Evolutionary conservation across 2,113 vertebrate genomes (phyloP).

Genomic region (Pachycephala philippinensis): DNA sequence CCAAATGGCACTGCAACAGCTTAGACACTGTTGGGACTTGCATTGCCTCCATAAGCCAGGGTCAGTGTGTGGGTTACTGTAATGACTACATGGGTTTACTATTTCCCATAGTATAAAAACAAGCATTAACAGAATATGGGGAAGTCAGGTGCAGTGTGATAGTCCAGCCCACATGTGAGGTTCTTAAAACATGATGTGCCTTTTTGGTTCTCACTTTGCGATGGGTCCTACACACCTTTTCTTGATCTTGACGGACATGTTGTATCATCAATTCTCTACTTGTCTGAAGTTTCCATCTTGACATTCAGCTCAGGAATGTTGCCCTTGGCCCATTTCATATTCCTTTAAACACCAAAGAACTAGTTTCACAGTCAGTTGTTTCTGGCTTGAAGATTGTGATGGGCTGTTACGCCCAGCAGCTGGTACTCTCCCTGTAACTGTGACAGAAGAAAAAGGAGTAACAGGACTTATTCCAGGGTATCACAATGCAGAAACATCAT

Average conservation of each 20-base stretch:
- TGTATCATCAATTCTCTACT: not conserved
- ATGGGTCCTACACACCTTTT: not conserved
- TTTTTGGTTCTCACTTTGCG: not conserved
- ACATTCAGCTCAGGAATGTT: not conserved
- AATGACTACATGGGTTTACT: not conserved
- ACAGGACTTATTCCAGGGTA: not conserved
- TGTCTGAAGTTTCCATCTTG: not conserved
- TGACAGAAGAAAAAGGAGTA: not conserved
- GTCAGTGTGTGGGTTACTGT: not conserved
- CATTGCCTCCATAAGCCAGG: not conserved
- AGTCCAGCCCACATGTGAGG: not conserved
- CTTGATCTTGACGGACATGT: not conserved
- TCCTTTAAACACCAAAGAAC: not conserved
- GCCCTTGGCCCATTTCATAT: not conserved
- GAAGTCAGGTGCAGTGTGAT: not conserved
- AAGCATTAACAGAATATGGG: not conserved
- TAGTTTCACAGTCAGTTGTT: not conserved
- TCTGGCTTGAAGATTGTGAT: not conserved
- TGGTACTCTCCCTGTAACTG: not conserved
- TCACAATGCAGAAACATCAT: not conserved
- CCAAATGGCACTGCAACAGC: not conserved
- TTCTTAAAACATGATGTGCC: not conserved
- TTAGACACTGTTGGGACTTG: fast-evolving
- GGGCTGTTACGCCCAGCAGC: not conserved
- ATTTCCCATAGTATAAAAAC: not conserved